phyloP scores from a whole-genome alignment of 2,797 vertebrate species.

The Podargus strigoides region DNA sequence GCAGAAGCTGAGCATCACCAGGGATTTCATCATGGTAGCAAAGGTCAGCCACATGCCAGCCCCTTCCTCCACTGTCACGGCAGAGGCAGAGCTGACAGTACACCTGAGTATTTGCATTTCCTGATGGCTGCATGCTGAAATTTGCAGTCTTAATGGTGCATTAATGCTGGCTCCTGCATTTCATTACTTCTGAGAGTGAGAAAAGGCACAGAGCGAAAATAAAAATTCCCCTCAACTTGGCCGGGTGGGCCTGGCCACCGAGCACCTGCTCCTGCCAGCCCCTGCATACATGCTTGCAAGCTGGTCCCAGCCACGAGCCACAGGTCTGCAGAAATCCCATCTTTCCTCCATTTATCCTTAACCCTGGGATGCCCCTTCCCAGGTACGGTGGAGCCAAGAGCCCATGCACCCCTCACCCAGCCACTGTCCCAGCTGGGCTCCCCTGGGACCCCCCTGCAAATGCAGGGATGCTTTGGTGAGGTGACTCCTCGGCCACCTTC shows the following conservation, averaged over 20 bases:
- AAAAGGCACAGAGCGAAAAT: not conserved
- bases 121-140: conserved; percentile 43
- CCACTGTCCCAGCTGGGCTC: not conserved
- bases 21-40: not conserved
- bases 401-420: rapidly evolving
- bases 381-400: not conserved
- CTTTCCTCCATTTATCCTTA: not conserved
- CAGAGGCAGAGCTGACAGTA: not conserved
- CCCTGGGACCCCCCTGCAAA: not conserved
- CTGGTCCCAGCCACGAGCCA: rapidly evolving
- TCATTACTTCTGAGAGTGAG: not conserved
- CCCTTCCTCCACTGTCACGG: not conserved
- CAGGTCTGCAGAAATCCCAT: not conserved
- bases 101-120: conserved; percentile 10
- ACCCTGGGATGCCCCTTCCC: not conserved
- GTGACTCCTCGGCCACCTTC: rapidly evolving
- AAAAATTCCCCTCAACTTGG: not conserved
- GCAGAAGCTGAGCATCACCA: not conserved
- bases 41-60: conserved; percentile 12
- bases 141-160: conserved; percentile 51
- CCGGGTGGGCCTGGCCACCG: not conserved
- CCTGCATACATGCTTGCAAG: rapidly evolving
- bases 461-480: not conserved
- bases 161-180: conserved; percentile 50
- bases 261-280: not conserved